Base-by-base conservation (phyloP, 1,140 invertebrate genomes). In the Globodera ellingtonae region DNA sequence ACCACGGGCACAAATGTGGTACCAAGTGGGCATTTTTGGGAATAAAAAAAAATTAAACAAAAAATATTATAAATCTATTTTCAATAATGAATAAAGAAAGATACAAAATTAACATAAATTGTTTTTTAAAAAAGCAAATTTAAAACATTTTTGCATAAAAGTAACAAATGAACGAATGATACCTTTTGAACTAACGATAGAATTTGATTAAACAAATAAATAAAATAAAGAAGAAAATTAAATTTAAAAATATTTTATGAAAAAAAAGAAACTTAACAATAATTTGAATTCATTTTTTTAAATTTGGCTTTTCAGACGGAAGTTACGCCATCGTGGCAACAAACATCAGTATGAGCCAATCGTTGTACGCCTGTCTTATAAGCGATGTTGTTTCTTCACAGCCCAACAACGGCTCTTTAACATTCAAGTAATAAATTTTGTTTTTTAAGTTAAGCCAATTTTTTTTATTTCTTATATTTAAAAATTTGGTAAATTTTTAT, bases 311-410 rank as follows among this genome's bases (percentile, higher is more conserved):
- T 62, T 77, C 44, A 77, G 75, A 77, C 24, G 50, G 65, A 44
- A 67, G 69, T 62, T 77, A 77, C 9, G 75, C 75, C 21, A 77
- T 77, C 18, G 65, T 59, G 69, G 15, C 18, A n/a, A 75, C 52
- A 9, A 69, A 48, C n/a, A 77, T 7, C 24, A 70, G 24, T 47
- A n/a, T 47, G 8, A 70, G 7, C n/a, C 8, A 35, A 21, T n/a
- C n/a, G n/a, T n/a, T n/a, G n/a, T 21, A 62, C 15, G 75, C 59
- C 6, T 52, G 48, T 35, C 35, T 77, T 24, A 62, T 77, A 35
- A 77, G 75, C 47, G 75, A 77, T 52, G 62, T 69, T 13, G 48
- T 77, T 47, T 44, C 65, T 15, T 70, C 21, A 6, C 75, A 69
- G 24, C 52, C 21, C 15, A 62, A 59, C 21, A 77, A 44, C 21